Percentiles rank a stretch among this genome's conserved stretches.
These are phyloP conservation scores for Pinctada fucata DNA, from an alignment of 2,888 invertebrate genomes.

Conservation along the genomic window DNA sequence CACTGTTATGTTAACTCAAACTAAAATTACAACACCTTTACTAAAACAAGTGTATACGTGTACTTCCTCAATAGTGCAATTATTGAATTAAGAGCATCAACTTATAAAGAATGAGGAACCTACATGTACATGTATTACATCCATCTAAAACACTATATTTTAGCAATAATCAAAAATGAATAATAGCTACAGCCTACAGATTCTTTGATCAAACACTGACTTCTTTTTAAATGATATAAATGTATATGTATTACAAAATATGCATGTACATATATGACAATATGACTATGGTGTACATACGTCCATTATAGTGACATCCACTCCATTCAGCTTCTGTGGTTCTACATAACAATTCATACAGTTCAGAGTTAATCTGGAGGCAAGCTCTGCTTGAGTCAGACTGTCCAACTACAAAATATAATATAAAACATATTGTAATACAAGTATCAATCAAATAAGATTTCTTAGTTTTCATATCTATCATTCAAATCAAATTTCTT, in stretches of 20 bases:
- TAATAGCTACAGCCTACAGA: no score
- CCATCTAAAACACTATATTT: no score
- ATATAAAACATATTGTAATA: constrained; percentile 7
- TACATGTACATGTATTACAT: no score
- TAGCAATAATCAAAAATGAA: no score
- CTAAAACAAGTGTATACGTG: no score
- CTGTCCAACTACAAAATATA: constrained; percentile 85
- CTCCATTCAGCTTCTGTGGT: constrained; percentile 82
- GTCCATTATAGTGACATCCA: constrained; percentile 90
- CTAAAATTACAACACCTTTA: no score
- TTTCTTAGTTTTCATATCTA: background rate
- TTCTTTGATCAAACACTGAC: no score
- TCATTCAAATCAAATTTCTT: no score
- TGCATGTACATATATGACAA: background rate
- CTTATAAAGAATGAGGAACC: no score
- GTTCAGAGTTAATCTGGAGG: constrained; percentile 91
- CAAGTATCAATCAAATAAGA: background rate
- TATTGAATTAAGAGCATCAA: no score
- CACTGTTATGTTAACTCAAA: background rate
- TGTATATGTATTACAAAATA: background rate
- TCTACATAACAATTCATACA: constrained; percentile 88
- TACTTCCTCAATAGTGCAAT: no score
- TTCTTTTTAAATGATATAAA: no score
- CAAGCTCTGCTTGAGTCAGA: constrained; percentile 88
- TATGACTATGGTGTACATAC: constrained; percentile 75